These are phyloP conservation scores for Margarornis squamiger DNA, from an alignment of 2,797 vertebrate genomes.

Conservation along the genomic window DNA sequence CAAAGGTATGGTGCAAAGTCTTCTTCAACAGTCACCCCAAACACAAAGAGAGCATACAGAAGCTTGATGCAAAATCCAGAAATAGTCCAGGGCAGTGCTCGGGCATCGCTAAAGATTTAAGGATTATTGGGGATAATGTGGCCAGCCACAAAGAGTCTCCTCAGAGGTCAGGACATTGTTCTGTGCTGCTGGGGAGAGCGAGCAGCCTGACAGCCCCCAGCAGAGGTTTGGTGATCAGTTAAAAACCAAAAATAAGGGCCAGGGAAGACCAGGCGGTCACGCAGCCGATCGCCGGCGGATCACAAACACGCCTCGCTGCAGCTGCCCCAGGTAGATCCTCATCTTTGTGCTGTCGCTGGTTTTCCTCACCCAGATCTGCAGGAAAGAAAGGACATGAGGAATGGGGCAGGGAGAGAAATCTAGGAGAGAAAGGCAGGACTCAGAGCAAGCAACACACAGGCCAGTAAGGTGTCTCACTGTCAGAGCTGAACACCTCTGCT, in stretches of 20 bases:
- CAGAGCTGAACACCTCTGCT: neutral
- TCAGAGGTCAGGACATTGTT: conserved; percentile 24
- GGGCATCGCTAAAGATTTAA: conserved; percentile 39
- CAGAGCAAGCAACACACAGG: neutral
- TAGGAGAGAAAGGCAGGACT: neutral
- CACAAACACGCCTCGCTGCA: conserved; percentile 96
- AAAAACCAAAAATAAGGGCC: neutral
- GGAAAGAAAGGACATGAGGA: neutral
- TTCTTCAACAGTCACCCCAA: conserved; percentile 39
- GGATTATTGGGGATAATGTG: conserved; percentile 26
- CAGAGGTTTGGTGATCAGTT: conserved; percentile 33
- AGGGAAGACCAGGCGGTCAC: conserved; percentile 71
- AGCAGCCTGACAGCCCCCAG: conserved; percentile 7
- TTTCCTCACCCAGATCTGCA: conserved; percentile 98
- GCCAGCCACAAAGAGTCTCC: conserved; percentile 46
- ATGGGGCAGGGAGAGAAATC: neutral
- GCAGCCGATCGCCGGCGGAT: conserved; percentile 95
- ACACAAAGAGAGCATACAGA: conserved; percentile 1
- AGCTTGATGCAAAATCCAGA: conserved; percentile 39
- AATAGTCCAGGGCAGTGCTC: conserved; percentile 22
- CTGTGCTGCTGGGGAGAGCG: conserved; percentile 39
- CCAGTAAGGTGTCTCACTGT: neutral
- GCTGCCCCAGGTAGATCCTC: conserved; percentile 97
- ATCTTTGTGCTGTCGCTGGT: conserved; percentile 99
- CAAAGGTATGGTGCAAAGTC: neutral